Conservation (phyloP, 1,140 invertebrate species). For the Chymomyza costata region DNA sequence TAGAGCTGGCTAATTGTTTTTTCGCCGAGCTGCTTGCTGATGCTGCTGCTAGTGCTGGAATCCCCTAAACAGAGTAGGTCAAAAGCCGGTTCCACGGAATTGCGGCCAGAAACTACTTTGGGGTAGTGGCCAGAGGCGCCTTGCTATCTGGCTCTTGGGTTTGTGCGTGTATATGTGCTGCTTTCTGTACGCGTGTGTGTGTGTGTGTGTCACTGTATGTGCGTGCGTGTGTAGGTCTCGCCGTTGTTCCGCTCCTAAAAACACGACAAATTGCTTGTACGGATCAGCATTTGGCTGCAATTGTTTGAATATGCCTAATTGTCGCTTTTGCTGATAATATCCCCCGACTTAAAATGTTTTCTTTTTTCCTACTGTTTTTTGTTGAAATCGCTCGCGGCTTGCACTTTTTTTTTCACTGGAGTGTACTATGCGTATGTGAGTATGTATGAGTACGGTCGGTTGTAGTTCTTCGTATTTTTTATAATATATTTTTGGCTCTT, state of each 20-base stretch:
- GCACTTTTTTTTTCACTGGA: conserved; percentile 62
- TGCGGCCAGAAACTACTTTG: conserved; percentile 4
- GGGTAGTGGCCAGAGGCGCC: conserved; percentile 13
- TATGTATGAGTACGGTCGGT: conserved; percentile 26
- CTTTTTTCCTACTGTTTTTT: conserved; percentile 30
- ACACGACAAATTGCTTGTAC: conserved; percentile 39
- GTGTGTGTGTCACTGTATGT: conserved; percentile 32
- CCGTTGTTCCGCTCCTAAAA: conserved; percentile 44
- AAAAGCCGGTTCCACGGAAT: too few species aligned
- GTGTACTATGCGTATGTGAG: conserved; percentile 15
- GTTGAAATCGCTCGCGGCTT: conserved; percentile 48
- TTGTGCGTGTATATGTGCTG: conserved; percentile 5
- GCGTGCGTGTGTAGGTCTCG: conserved; percentile 35
- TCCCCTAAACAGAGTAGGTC: too few species aligned
- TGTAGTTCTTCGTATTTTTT: conserved; percentile 52
- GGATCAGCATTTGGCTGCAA: conserved; percentile 24
- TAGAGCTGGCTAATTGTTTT: conserved; percentile 8
- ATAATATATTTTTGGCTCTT: conserved; percentile 42
- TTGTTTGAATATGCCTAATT: too few species aligned
- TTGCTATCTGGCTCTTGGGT: conserved; percentile 5
- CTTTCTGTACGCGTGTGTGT: conserved; percentile 25
- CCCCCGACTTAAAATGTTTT: too few species aligned
- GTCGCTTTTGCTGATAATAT: too few species aligned
- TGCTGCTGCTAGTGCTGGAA: conserved; percentile 15
- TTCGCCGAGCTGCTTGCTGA: conserved; percentile 1